These are phyloP conservation scores for Galerucella pusilla DNA, from an alignment of 2,888 invertebrate genomes.

Conservation along the genomic window DNA sequence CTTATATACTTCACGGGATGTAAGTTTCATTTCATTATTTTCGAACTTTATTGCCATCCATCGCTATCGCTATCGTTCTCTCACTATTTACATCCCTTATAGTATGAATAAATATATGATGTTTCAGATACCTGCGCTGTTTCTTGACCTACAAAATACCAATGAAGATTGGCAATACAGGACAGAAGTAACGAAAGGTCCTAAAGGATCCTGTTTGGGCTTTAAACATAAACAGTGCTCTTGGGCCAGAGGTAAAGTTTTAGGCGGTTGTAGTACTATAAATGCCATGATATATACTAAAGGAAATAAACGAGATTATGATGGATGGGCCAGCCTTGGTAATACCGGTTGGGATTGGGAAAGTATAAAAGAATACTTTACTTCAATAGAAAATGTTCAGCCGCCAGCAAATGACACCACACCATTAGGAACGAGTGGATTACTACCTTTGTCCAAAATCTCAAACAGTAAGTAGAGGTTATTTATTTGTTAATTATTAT, in stretches of 20 bases:
- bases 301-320: slow-evolving; percentile 74
- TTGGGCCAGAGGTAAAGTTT: slow-evolving; percentile 72
- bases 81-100: no score
- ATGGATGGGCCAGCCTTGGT: slow-evolving; percentile 71
- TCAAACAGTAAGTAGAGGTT: no score
- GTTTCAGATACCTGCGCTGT: slow-evolving; percentile 62
- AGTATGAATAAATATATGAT: not conserved
- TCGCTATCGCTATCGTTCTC: no score
- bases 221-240: slow-evolving; percentile 61
- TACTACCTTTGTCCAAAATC: slow-evolving; percentile 62
- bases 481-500: no score
- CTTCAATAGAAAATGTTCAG: slow-evolving; percentile 58
- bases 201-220: slow-evolving; percentile 58
- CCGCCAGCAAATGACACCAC: slow-evolving; percentile 42
- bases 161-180: slow-evolving; percentile 63
- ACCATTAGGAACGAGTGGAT: slow-evolving; percentile 65
- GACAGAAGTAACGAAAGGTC: slow-evolving; percentile 63
- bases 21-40: no score
- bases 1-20: no score
- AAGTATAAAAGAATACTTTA: slow-evolving; percentile 65
- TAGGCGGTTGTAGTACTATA: slow-evolving; percentile 75
- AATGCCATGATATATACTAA: slow-evolving; percentile 76
- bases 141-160: slow-evolving; percentile 54
- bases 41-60: no score
- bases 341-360: slow-evolving; percentile 73